Evolutionary conservation across 1,140 invertebrate genomes (phyloP).

Genomic region (Lanistes nyassanus): DNA sequence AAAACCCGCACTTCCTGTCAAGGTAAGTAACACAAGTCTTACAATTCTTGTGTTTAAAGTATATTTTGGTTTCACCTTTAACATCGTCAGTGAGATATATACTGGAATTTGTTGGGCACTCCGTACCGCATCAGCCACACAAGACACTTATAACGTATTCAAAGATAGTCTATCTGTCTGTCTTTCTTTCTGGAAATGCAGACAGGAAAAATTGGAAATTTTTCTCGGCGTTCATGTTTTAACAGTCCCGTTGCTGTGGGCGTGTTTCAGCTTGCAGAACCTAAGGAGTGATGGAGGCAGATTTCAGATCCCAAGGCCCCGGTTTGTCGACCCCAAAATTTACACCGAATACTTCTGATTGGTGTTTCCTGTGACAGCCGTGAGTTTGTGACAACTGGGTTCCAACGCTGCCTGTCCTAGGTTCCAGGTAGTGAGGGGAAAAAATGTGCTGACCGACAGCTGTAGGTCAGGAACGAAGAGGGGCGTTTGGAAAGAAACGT

Average conservation of each 20-base stretch:
- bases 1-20: slow-evolving; percentile 37
- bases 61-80: no score
- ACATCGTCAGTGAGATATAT: no score
- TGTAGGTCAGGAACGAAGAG: background rate
- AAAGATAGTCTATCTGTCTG: background rate
- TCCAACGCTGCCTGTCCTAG: no score
- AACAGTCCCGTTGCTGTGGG: no score
- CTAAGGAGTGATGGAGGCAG: slow-evolving; percentile 27
- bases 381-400: background rate
- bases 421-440: no score
- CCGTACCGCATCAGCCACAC: no score
- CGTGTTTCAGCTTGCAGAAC: slow-evolving; percentile 37
- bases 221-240: no score
- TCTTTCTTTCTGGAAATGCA: background rate
- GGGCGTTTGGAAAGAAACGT: background rate
- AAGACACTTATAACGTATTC: no score
- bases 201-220: no score
- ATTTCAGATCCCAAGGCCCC: slow-evolving; percentile 47
- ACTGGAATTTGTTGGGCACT: no score
- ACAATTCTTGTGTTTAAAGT: background rate
- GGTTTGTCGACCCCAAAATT: slow-evolving; percentile 45
- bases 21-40: slow-evolving; percentile 26
- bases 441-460: background rate
- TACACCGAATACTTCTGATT: slow-evolving; percentile 49
- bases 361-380: background rate